These are phyloP conservation scores for Allolobophora icterica DNA, from an alignment of 2,888 invertebrate genomes.

Conservation along the genomic window DNA sequence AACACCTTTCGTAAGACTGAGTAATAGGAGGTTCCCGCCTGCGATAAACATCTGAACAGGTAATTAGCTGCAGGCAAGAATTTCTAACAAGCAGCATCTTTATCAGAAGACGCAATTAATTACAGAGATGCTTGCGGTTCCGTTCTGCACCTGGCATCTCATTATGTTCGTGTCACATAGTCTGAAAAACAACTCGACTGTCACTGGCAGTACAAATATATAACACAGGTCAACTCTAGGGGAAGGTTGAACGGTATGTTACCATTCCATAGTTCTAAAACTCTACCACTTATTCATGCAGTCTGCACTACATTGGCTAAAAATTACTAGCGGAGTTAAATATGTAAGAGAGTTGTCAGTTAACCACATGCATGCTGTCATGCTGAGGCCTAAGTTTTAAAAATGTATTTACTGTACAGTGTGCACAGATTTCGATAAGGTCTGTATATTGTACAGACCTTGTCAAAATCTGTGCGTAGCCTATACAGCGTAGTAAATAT, in stretches of 20 bases:
- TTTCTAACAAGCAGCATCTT: not conserved
- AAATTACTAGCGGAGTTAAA: not conserved
- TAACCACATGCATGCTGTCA: not conserved
- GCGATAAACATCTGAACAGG: not conserved
- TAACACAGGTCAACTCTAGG: too few species aligned
- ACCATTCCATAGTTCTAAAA: not conserved
- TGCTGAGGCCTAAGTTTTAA: not conserved
- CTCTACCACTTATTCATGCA: not conserved
- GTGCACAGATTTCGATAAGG: too few species aligned
- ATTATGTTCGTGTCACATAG: not conserved
- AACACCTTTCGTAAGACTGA: not conserved
- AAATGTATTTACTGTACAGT: too few species aligned
- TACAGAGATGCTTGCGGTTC: not conserved
- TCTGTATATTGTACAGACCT: too few species aligned
- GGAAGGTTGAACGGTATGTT: too few species aligned
- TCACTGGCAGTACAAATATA: not conserved
- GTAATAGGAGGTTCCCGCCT: not conserved
- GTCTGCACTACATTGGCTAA: not conserved
- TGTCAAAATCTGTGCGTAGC: too few species aligned
- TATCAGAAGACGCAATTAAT: not conserved
- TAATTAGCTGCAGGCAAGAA: not conserved
- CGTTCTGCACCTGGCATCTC: not conserved
- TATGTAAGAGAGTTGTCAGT: not conserved
- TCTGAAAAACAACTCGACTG: not conserved
- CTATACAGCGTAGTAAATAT: too few species aligned